Conservation (phyloP, 1,140 invertebrate species). For the Zaprionus ornatus region DNA sequence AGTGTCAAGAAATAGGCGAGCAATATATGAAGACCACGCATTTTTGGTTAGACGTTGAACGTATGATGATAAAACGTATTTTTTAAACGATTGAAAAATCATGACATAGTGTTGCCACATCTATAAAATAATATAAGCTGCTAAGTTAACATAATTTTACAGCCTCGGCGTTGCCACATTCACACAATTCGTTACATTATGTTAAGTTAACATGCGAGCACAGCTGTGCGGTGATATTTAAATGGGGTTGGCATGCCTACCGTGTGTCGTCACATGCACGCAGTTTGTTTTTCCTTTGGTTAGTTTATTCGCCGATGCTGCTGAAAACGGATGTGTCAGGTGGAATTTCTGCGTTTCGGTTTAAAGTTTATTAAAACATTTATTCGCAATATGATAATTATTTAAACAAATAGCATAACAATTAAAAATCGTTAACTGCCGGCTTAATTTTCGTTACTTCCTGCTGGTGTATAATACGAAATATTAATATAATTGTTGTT, state of each 20-base stretch:
- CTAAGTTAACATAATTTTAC: neutral
- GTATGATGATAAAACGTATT: neutral
- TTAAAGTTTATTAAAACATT: constrained; percentile 33
- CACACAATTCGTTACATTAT: neutral
- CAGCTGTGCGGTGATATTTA: constrained; percentile 17
- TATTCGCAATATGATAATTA: constrained; percentile 27
- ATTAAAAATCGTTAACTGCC: constrained; percentile 15
- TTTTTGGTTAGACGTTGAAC: constrained; percentile 6
- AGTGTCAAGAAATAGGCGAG: constrained; percentile 1
- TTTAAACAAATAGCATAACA: constrained; percentile 19
- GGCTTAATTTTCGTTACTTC: neutral
- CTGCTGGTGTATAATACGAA: neutral
- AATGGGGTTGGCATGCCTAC: constrained; percentile 16
- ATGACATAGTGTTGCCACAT: constrained; percentile 5
- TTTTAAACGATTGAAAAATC: constrained; percentile 29
- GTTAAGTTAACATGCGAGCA: constrained; percentile 26
- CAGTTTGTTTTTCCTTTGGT: constrained; percentile 40
- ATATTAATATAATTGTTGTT: constrained; percentile 1
- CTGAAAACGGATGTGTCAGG: constrained; percentile 31
- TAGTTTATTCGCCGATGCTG: constrained; percentile 43
- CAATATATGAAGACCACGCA: constrained; percentile 8
- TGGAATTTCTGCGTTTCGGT: neutral
- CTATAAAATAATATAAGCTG: neutral
- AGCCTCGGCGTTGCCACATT: neutral
- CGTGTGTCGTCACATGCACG: constrained; percentile 21